Conservation (phyloP, 1,140 invertebrate genomes). For the Teleopsis dalmanni region DNA sequence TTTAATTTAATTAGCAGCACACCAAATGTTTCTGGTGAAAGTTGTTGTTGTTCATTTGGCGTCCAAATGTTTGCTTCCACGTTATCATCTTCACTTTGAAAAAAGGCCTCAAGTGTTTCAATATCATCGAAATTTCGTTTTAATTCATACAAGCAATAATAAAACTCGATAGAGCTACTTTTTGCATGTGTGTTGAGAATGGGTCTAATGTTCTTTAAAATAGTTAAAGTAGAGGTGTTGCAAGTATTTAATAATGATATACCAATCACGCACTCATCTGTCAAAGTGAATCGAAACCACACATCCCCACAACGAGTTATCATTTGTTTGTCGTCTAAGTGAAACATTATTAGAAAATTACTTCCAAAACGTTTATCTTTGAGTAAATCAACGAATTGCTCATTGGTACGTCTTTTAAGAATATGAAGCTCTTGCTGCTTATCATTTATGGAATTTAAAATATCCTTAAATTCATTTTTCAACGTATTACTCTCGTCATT, state of each 20-base stretch:
- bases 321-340: constrained; percentile 7
- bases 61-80: neutral
- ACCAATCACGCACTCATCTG: constrained; percentile 6
- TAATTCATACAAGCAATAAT: constrained; percentile 7
- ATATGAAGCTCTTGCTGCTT: constrained; percentile 3
- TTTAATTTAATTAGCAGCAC: constrained; percentile 9
- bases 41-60: neutral
- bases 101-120: constrained; percentile 2
- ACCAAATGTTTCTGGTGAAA: constrained; percentile 4
- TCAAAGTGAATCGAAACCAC: constrained; percentile 3
- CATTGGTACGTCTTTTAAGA: neutral
- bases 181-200: neutral
- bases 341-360: neutral
- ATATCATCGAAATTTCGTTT: constrained; percentile 5
- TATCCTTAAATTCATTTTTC: constrained; percentile 2
- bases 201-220: constrained; percentile 5
- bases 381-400: neutral
- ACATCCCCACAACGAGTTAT: constrained; percentile 9
- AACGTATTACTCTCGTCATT: neutral
- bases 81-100: constrained; percentile 6
- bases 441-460: constrained; percentile 3
- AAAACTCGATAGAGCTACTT: neutral
- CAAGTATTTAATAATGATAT: constrained; percentile 10
- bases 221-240: neutral
- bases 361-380: constrained; percentile 3